Percentiles rank a stretch among this genome's conserved stretches.
Evolutionary conservation across 2,113 vertebrate genomes (phyloP).

Genomic region (Carassius carassius): DNA sequence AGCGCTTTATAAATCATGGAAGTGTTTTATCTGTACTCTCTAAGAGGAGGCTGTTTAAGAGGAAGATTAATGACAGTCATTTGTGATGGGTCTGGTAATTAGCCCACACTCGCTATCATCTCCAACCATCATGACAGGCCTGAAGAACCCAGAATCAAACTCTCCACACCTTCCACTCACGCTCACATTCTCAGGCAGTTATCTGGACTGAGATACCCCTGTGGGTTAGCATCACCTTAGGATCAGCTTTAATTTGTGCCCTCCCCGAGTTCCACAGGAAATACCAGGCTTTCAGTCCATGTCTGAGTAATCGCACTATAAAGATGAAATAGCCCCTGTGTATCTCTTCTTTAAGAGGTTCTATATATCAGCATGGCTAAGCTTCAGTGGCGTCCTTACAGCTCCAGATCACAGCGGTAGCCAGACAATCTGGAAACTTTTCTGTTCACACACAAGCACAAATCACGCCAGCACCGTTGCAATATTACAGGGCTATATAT

Average conservation of each 20-base stretch:
- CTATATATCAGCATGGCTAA: conserved; percentile 2
- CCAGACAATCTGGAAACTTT: conserved; percentile 6
- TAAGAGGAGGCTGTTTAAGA: conserved; percentile 19
- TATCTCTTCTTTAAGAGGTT: conserved; percentile 9
- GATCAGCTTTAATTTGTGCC: not conserved
- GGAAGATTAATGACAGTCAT: conserved; percentile 31
- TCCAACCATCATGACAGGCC: conserved; percentile 31
- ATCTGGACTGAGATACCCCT: not conserved
- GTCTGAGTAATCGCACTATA: conserved; percentile 24
- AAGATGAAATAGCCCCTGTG: conserved; percentile 40
- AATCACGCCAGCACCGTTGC: not conserved
- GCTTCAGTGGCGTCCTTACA: not conserved
- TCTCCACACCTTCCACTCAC: not conserved
- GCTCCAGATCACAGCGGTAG: not conserved
- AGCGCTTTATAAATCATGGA: conserved; percentile 1
- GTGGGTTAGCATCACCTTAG: not conserved
- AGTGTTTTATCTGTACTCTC: not conserved
- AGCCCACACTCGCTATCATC: conserved; percentile 8
- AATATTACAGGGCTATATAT: conserved; percentile 8
- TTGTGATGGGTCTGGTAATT: conserved; percentile 34
- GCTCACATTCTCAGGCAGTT: conserved; percentile 20
- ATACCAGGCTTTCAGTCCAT: conserved; percentile 17
- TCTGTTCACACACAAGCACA: conserved; percentile 14
- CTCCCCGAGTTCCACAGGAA: conserved; percentile 23
- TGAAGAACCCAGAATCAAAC: not conserved